A percentile compares a stretch with the other conserved stretches of the same genome.
These are phyloP conservation scores for Saturnia japonica DNA, from an alignment of 2,888 invertebrate genomes.

Conservation along the genomic window DNA sequence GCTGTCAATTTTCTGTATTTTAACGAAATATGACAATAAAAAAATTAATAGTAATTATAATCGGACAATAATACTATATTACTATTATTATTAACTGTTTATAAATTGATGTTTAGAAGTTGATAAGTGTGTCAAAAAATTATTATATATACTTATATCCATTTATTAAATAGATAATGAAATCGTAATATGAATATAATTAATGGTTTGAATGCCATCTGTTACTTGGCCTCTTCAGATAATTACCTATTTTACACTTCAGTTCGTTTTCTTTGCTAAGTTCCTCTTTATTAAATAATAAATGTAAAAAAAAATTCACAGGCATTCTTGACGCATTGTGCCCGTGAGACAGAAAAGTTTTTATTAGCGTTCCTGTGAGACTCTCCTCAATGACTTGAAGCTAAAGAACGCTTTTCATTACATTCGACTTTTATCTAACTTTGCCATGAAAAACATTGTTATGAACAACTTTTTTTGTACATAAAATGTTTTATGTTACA, in stretches of 20 bases:
- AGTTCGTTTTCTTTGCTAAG: neutral
- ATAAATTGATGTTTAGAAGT: constrained; percentile 62
- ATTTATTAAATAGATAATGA: constrained; percentile 16
- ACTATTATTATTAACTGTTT: constrained; percentile 24
- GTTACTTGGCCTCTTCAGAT: neutral
- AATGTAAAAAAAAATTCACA: neutral
- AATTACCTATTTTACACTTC: neutral
- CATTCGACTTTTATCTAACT: constrained; percentile 12
- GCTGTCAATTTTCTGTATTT: constrained; percentile 68
- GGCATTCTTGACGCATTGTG: constrained; percentile 4
- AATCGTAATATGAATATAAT: neutral
- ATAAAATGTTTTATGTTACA: neutral
- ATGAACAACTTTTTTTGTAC: neutral
- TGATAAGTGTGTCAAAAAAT: constrained; percentile 19
- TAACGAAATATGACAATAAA: constrained; percentile 58
- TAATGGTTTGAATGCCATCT: constrained; percentile 4
- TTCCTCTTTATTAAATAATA: neutral
- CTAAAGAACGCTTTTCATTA: neutral
- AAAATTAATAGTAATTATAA: constrained; percentile 38
- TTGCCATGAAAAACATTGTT: neutral
- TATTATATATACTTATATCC: neutral
- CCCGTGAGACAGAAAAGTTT: neutral
- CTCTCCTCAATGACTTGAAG: neutral
- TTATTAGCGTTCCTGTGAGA: constrained; percentile 1
- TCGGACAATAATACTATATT: constrained; percentile 55